These are phyloP conservation scores for Prosapia bicincta DNA, from an alignment of 2,888 invertebrate species.

Conservation along the genomic window DNA sequence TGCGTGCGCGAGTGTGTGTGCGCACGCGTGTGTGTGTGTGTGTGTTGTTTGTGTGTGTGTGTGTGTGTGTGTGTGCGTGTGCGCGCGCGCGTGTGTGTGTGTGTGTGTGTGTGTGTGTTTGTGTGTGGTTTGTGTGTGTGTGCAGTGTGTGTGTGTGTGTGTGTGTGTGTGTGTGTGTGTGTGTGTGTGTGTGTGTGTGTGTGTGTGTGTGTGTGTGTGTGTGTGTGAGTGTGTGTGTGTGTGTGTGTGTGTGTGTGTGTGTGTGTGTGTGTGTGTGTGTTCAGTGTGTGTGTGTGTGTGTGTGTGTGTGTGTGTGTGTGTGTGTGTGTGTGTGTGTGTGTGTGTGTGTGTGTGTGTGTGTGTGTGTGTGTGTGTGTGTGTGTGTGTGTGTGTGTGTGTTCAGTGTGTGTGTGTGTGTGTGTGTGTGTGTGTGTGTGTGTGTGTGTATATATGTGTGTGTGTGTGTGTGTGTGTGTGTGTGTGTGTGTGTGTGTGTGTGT, in stretches of 20 bases:
- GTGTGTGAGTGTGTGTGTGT: not conserved
- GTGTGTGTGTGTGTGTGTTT: too few relatives aligned
- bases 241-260: not conserved
- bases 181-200: too few relatives aligned
- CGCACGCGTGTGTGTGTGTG: too few relatives aligned
- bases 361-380: not conserved
- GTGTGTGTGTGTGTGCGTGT: too few relatives aligned
- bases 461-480: not conserved
- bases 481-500: not conserved
- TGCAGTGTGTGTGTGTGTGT: too few relatives aligned
- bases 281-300: not conserved
- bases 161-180: too few relatives aligned
- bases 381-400: not conserved
- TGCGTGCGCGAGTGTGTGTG: too few relatives aligned
- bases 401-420: not conserved
- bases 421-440: not conserved
- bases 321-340: not conserved
- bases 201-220: too few relatives aligned
- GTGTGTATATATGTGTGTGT: not conserved
- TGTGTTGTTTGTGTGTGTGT: too few relatives aligned
- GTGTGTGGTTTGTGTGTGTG: too few relatives aligned
- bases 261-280: not conserved
- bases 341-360: not conserved
- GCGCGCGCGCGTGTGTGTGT: too few relatives aligned
- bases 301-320: not conserved